Percentiles rank a stretch among this genome's conserved stretches.
Evolutionary conservation across 2,888 invertebrate genomes (phyloP).

Genomic region (Adela reaumurella): DNA sequence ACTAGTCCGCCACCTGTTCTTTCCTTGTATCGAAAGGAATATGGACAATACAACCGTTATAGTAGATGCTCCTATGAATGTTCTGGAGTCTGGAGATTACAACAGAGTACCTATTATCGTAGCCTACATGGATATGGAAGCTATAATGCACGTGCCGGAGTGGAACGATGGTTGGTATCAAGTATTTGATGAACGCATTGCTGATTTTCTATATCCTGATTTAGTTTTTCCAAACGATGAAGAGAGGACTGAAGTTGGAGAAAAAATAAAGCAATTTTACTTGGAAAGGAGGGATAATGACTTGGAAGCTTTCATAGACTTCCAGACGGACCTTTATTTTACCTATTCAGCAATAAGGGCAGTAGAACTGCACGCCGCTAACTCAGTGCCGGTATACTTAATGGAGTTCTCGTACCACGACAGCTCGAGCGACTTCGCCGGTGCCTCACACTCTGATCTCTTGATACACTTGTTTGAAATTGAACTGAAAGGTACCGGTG

Average conservation of each 20-base stretch:
- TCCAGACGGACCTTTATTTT: no score
- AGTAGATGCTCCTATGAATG: constrained; percentile 35
- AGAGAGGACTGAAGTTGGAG: constrained; percentile 20
- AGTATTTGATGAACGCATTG: constrained; percentile 37
- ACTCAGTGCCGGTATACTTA: no score
- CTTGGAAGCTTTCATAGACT: no score
- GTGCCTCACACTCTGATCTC: no score
- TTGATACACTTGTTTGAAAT: no score
- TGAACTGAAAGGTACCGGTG: no score
- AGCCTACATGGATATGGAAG: constrained; percentile 43
- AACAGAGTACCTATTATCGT: constrained; percentile 28
- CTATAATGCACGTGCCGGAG: constrained; percentile 31
- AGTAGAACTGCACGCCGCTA: no score
- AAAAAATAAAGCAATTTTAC: constrained; percentile 26
- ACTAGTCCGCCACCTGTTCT: constrained; percentile 38
- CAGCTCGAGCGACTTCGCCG: no score
- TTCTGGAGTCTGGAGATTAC: constrained; percentile 24
- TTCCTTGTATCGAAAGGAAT: constrained; percentile 37
- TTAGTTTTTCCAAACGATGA: constrained; percentile 24
- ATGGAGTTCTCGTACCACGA: no score
- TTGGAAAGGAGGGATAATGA: constrained; percentile 14
- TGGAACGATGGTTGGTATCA: constrained; percentile 30
- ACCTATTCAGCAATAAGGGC: no score
- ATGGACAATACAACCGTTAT: constrained; percentile 27
- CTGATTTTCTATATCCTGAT: constrained; percentile 36